Evolutionary conservation across 2,888 invertebrate genomes (phyloP), one percentile per base, ranked within the genome.

Genomic region (Sarcophaga caerulescens): DNA sequence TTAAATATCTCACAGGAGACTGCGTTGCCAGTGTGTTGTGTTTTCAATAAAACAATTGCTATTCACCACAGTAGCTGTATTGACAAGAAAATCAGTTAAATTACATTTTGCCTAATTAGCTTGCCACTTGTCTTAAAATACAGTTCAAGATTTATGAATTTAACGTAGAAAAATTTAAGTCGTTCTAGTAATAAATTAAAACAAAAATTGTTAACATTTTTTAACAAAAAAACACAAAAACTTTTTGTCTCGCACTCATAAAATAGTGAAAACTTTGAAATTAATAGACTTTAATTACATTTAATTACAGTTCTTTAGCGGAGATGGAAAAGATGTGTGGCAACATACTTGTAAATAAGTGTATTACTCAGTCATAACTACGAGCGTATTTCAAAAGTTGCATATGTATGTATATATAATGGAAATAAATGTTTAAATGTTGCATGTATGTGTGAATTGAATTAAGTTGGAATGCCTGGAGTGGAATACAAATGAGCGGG

Each of bases 211-310:
- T 35, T 35, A 35, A 35, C 35, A 60, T 65, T 70, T 76, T 76
- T 63, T 6, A 60, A 60, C 10, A 8, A 57, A 17, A n/a, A 17
- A 57, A 57, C 14, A 5, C 2, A 17, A 57, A 17, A 60, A 47
- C 23, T 59, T 19, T 75, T 65, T 65, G 65, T 65, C 74, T 65
- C 23, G 60, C 70, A 80, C 74, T 44, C 79, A 80, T 75, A 80
- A 84, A 84, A 75, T 68, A 81, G 84, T 75, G 74, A 78, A 86
- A 81, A 81, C 80, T 75, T 86, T 81, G 78, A 81, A 81, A 86
- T 84, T 84, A 86, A 86, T 86, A 78, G 86, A 81, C 86, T 78
- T 86, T 86, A 86, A 86, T 86, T 84, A 75, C 84, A 84, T 86
- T 78, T 86, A 86, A 86, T 86, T 86, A 81, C 66, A 86, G 86